Conservation (phyloP, 1,140 invertebrate genomes). For the Pachypeltis micranthus region DNA sequence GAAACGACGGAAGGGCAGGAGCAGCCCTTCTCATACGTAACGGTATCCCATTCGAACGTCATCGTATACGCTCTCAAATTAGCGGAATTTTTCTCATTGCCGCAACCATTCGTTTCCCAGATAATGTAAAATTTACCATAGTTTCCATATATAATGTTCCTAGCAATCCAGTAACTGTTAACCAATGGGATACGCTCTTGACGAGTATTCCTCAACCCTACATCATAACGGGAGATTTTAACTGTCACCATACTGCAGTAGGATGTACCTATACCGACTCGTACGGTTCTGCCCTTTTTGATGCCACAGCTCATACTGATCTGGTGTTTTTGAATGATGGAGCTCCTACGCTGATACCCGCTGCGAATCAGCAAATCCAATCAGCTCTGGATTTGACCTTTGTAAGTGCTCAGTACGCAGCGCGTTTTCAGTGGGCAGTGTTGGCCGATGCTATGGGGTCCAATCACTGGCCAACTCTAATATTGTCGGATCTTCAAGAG, state of each 20-base stretch:
- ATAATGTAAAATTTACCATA: too few species aligned
- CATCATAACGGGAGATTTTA: neutral
- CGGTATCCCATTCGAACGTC: neutral
- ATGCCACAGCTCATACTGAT: neutral
- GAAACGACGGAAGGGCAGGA: neutral
- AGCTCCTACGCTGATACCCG: neutral
- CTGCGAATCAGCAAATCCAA: neutral
- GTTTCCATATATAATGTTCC: neutral
- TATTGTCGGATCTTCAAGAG: too few species aligned
- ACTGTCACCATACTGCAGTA: neutral
- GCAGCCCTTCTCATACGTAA: neutral
- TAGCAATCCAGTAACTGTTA: neutral
- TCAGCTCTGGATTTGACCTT: neutral
- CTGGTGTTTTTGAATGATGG: neutral
- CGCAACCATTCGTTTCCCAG: neutral
- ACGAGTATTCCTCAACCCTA: neutral
- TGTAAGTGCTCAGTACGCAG: neutral
- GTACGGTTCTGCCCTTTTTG: neutral
- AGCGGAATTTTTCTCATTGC: neutral
- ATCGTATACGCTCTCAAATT: neutral
- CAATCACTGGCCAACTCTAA: slow-evolving; percentile 1
- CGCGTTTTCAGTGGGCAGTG: neutral
- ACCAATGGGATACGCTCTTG: neutral
- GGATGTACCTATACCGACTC: neutral
- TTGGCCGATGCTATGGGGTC: neutral